Base-by-base conservation (phyloP, 1,140 invertebrate genomes). In the Oppia nitens region DNA sequence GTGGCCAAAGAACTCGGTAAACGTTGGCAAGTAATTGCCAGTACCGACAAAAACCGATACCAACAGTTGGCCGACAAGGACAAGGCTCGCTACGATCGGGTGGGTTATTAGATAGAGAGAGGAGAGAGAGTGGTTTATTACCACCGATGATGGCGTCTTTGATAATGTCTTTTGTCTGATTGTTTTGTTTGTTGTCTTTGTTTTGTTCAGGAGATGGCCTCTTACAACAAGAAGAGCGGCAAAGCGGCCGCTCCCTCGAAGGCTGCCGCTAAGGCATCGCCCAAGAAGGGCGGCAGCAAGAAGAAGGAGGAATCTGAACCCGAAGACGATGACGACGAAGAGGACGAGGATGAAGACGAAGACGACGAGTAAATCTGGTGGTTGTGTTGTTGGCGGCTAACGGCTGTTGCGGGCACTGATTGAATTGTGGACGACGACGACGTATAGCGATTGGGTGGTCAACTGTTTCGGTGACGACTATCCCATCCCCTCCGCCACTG, bases 1-100 rank as follows among this genome's bases (percentile, higher is more conserved):
- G 88, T 98, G 65, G 93, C 95, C 59, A 98, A 98, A 74, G 93
- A 97, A 75, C 78, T 98, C 55, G 95, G 95, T 26, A 80, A 86
- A 68, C 81, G 85, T 68, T 99, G 95, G 95, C 87, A 88, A 27
- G 85, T 86, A 60, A 82, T 83, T 54, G 81, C 83, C 63, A 79
- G 85, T 12, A 81, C 83, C 56, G 78, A 79, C 47, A 93, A 91
- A 74, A 75, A 80, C 54, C 92, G 88, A 74, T 97, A 89, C 70
- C 92, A 96, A 73, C 81, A 81, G 64, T 81, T 90, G 75, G 91
- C 91, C n/a, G 85, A 87, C 60, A 84, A 89, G 66, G 94, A 97
- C 70, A 96, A 95, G 74, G 85, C 83, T 67, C 77, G 92, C 77
- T 98, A 97, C 74, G 90, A 94, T 63, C 67, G 70, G 64, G 77